Conservation (phyloP, 1,140 invertebrate species). For the Ericerus pela region DNA sequence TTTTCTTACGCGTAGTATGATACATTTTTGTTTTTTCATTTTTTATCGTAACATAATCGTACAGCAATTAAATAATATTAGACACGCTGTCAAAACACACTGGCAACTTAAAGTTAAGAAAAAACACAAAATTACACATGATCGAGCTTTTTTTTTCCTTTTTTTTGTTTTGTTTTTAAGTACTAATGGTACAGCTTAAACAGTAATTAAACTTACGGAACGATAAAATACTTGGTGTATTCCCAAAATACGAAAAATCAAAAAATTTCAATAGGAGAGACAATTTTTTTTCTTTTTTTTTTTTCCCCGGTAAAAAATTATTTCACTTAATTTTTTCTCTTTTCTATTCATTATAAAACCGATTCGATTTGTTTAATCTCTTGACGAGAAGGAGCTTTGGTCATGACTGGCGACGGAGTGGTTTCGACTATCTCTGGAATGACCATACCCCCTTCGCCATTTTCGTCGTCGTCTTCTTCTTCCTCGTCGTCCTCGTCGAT, state of each 20-base stretch:
- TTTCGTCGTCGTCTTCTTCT: slow-evolving; percentile 46
- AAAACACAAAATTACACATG: no score
- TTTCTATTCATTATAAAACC: slow-evolving; percentile 26
- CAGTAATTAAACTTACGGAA: slow-evolving; percentile 1
- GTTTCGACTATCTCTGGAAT: slow-evolving; percentile 49
- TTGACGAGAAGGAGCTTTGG: slow-evolving; percentile 27
- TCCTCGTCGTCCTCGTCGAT: slow-evolving; percentile 60
- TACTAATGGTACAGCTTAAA: neutral
- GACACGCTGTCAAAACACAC: no score
- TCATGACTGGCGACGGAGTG: slow-evolving; percentile 38
- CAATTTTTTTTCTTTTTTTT: no score
- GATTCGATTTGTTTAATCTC: slow-evolving; percentile 51
- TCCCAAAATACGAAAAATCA: neutral
- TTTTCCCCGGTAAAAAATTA: neutral
- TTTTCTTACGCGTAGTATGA: no score
- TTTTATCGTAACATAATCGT: no score
- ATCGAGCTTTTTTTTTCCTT: no score
- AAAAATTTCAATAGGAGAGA: no score
- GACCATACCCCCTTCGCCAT: slow-evolving; percentile 31
- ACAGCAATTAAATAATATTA: no score
- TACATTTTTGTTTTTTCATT: no score
- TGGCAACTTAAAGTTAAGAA: no score
- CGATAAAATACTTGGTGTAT: slow-evolving; percentile 10
- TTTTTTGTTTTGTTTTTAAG: neutral
- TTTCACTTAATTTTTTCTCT: slow-evolving; percentile 1